phyloP scores from a whole-genome alignment of 35 echinoderm and acorn worm species.

The Hemicentrotus pulcherrimus region DNA sequence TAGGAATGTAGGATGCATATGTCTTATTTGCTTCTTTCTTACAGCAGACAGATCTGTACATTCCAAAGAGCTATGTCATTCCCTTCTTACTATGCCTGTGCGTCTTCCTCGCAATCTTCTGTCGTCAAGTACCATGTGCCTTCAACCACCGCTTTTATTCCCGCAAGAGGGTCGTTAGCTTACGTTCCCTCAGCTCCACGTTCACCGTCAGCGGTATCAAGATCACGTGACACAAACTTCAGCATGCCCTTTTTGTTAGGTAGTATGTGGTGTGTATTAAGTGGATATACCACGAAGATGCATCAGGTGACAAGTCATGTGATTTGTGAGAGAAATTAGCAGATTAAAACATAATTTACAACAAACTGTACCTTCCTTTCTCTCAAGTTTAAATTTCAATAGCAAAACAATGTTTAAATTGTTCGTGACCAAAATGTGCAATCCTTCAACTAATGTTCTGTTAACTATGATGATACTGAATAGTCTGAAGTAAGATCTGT shows the following conservation, averaged over 20 bases:
- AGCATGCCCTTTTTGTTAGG: background rate
- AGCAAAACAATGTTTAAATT: background rate
- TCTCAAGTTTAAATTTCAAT: background rate
- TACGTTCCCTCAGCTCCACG: constrained; percentile 93
- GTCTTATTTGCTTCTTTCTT: constrained; percentile 42
- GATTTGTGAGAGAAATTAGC: background rate
- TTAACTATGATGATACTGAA: background rate
- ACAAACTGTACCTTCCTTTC: too few species aligned
- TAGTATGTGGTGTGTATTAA: too few species aligned
- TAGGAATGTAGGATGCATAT: background rate
- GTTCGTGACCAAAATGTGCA: background rate
- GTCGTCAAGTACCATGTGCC: constrained; percentile 70
- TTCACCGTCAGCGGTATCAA: constrained; percentile 90
- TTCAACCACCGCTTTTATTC: constrained; percentile 67
- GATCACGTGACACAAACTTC: constrained; percentile 67
- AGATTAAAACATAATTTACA: too few species aligned
- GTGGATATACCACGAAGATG: background rate
- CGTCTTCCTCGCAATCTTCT: constrained; percentile 72
- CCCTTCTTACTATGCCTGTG: constrained; percentile 62
- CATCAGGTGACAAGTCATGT: background rate
- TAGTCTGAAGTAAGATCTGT: background rate
- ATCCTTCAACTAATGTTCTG: background rate
- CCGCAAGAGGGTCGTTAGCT: constrained; percentile 87
- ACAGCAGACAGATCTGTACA: constrained; percentile 78
- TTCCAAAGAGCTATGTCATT: constrained; percentile 76